Base-by-base conservation (phyloP, 2,797 vertebrate species). In the Anolis apletophallus region DNA sequence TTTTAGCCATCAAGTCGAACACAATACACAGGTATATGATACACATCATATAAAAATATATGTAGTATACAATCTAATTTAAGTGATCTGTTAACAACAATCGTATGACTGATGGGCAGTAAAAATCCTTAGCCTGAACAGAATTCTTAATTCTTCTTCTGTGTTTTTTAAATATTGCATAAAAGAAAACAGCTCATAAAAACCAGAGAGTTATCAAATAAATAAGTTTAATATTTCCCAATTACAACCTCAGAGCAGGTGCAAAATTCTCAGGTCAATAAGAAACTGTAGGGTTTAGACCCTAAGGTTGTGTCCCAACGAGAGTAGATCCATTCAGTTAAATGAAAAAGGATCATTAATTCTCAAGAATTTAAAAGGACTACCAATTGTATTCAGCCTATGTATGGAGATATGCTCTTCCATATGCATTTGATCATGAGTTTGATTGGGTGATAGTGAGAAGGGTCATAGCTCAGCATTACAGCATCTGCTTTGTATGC, bases 71-170 rank as follows among this genome's bases (percentile, higher is more conserved):
- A 36, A 50, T 83, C n/a, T 83, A 36, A 78, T 78, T 83, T 78
- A 71, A 83, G 67, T 71, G 57, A n/a, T 54, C 36, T 3, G 59
- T 46, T 76, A 67, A 77, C 77, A 36, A 46, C 34, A 59, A 71
- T 83, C 29, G 34, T 11, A 5, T 81, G 34, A 68, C 17, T 46
- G 21, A 73, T 46, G 29, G 10, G 57, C 11, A 79, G 34, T 46
- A 17, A 77, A n/a, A 87, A 54, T 40, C 29, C 16, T 36, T n/a
- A 19, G 19, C 34, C 17, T 57, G 32, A 57, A 29, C 71, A 29
- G 55, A 81, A 86, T 34, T 46, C n/a, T 81, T 81, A 67, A 81
- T 81, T 34, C 52, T 75, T 54, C n/a, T 46, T 67, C n/a, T 10
- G 46, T 46, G 7, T 46, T 75, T 84, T 72, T 9, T 6, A 40